Evolutionary conservation across 2,113 vertebrate genomes (phyloP).

Genomic region (Proteles cristata): DNA sequence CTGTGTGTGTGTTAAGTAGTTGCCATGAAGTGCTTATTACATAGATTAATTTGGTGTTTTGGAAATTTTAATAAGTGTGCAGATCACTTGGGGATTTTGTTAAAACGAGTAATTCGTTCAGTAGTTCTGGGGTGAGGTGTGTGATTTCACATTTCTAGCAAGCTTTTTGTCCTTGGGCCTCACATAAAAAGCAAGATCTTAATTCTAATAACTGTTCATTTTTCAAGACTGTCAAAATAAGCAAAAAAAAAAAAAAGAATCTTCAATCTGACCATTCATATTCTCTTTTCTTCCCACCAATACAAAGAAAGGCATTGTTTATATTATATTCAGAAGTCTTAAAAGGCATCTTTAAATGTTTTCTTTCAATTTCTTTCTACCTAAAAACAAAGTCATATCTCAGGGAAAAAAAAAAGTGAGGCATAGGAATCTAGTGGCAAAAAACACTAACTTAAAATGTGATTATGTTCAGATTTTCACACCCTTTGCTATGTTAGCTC

Average conservation of each 20-base stretch:
- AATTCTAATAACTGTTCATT: not conserved
- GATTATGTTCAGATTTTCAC: not conserved
- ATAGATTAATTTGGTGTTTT: not conserved
- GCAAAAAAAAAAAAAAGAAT: not conserved
- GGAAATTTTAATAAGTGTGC: not conserved
- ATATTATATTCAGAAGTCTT: not conserved
- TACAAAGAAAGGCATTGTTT: not conserved
- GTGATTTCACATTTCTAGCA: not conserved
- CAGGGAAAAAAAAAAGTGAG: not conserved
- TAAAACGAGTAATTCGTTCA: not conserved
- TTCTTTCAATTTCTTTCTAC: not conserved
- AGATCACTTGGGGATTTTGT: not conserved
- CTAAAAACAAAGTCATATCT: not conserved
- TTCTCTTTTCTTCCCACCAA: not conserved
- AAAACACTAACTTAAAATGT: not conserved
- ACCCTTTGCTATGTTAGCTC: not conserved
- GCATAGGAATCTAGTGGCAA: not conserved
- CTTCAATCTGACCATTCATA: not conserved
- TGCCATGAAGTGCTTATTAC: not conserved
- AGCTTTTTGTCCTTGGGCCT: not conserved
- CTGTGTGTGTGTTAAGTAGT: no score
- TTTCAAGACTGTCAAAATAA: not conserved
- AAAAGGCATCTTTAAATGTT: not conserved
- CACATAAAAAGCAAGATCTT: not conserved
- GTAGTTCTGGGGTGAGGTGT: not conserved